Conservation (phyloP, 2,888 invertebrate genomes). For the Agrotis puta region DNA sequence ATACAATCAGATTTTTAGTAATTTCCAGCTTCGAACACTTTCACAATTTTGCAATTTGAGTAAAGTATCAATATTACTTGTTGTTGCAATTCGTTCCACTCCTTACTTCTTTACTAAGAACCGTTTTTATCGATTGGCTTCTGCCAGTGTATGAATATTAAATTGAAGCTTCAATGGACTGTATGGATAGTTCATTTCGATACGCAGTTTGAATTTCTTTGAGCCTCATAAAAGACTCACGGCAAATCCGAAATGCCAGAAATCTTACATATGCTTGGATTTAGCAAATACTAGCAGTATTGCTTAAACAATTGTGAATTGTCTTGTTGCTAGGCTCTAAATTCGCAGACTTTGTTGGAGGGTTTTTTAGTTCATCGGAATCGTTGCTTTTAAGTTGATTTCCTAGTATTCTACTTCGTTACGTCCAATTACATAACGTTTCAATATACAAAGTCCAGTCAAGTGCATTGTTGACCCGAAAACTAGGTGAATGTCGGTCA, state of each 20-base stretch:
- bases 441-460: conserved; percentile 34
- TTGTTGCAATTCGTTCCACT: conserved; percentile 41
- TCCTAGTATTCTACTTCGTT: neutral
- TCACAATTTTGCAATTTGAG: conserved; percentile 28
- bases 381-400: neutral
- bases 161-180: conserved; percentile 45
- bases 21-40: conserved; percentile 30
- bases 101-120: conserved; percentile 44
- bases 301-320: conserved; percentile 30
- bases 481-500: conserved; percentile 68
- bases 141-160: conserved; percentile 57
- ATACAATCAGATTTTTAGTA: neutral
- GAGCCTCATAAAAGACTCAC: conserved; percentile 51
- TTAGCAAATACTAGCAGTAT: conserved; percentile 31
- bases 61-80: conserved; percentile 13
- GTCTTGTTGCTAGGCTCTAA: conserved; percentile 34
- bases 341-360: neutral
- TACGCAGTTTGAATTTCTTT: conserved; percentile 56
- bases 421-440: conserved; percentile 18
- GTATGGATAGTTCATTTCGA: conserved; percentile 35
- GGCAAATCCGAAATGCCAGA: conserved; percentile 55
- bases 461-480: conserved; percentile 57
- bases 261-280: conserved; percentile 38
- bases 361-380: neutral
- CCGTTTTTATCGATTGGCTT: conserved; percentile 64